Evolutionary conservation across 2,113 vertebrate species (phyloP), one percentile per base, ranked within the genome.

Genomic region (Trinectes maculatus): DNA sequence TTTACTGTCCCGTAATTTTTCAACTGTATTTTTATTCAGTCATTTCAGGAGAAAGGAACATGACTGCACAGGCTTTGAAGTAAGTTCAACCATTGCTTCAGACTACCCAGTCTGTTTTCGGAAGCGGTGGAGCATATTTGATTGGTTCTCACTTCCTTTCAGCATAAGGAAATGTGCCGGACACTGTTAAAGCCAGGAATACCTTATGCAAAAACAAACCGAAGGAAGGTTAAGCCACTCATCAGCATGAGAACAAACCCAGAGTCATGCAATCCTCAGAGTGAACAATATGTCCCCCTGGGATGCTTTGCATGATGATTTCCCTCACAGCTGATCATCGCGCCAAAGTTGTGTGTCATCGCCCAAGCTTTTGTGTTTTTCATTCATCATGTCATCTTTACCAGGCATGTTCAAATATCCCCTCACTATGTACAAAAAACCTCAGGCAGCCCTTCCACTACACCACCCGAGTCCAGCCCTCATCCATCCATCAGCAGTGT

Each of bases 251-350:
- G 87, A 66, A 84, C 82, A 86, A 86, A 87, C 71, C 82, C 69
- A 56, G 48, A 65, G 73, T 79, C 85, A 60, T 57, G 74, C 73
- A 66, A 80, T 58, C 82, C 82, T 64, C 48, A 42, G 11, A 64
- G 39, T 15, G 74, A 89, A 93, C 89, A 92, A 92, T 89, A 59
- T 83, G 37, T 42, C 24, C 31, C 15, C 37, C 25, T 0, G 57
- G 52, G 58, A 69, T 21, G 66, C 83, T 93, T 93, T 93, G 92
- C 92, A 93, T 93, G 84, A 70, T 77, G 57, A 91, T 92, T 93
- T 93, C 82, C 92, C 90, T 93, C 78, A 74, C 79, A 80, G 86
- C 85, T 84, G 87, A 87, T 84, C 79, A 74, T 83, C 58, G 56
- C 69, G 80, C 78, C 65, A 82, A 84, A 83, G 84, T 83, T 81